These are phyloP conservation scores for Penaeus chinensis DNA, from an alignment of 1,140 invertebrate genomes.

Conservation along the genomic window DNA sequence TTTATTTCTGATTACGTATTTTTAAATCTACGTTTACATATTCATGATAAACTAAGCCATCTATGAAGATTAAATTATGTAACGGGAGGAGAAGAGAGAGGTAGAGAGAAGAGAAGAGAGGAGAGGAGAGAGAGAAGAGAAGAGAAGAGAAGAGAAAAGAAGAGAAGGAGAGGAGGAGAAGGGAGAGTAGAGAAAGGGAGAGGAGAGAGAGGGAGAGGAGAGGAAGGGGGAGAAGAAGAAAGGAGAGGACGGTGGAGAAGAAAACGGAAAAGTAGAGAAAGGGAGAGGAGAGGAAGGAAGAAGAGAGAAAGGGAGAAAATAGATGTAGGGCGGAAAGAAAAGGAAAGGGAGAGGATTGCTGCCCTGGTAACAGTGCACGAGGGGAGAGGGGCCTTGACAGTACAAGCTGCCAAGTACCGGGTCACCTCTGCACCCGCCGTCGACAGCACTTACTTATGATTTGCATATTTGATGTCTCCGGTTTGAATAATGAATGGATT, in stretches of 20 bases:
- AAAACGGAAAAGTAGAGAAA: not conserved
- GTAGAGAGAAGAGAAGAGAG: not conserved
- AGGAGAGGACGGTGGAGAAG: not conserved
- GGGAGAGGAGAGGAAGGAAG: not conserved
- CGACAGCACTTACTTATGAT: no score
- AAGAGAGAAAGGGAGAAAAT: not conserved
- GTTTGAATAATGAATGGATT: not conserved
- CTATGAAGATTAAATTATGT: no score
- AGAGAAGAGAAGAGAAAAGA: not conserved
- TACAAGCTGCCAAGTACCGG: no score
- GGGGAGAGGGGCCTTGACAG: no score
- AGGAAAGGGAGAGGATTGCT: not conserved
- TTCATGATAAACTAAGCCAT: no score
- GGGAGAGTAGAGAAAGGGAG: not conserved
- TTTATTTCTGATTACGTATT: no score
- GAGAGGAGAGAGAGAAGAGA: not conserved
- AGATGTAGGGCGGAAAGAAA: no score
- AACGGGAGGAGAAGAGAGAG: no score
- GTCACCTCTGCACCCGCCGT: no score
- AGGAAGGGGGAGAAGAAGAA: not conserved
- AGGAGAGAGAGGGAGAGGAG: not conserved
- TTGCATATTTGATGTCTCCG: no score
- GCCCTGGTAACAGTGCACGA: no score
- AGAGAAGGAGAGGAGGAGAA: not conserved
- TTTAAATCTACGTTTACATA: no score